Evolutionary conservation across 2,797 vertebrate genomes (phyloP).

Genomic region (Peromyscus eremicus): DNA sequence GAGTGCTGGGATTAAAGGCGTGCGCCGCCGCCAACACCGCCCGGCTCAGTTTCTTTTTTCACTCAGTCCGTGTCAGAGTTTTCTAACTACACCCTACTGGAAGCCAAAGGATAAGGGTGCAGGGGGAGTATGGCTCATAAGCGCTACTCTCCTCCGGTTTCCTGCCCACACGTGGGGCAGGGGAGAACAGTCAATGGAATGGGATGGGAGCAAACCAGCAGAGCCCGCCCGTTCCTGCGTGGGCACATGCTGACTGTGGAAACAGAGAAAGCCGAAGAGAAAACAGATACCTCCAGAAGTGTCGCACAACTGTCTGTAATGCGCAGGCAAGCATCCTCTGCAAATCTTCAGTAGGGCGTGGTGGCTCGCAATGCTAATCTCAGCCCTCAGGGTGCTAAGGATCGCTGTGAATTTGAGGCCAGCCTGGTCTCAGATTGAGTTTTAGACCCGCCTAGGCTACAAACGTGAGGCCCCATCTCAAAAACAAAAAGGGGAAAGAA

Average conservation of each 20-base stretch:
- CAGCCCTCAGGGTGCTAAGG: not conserved
- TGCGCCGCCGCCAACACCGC: no score
- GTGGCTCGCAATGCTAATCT: not conserved
- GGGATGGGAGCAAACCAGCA: not conserved
- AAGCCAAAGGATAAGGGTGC: not conserved
- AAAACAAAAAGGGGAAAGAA: not conserved
- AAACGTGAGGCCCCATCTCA: not conserved
- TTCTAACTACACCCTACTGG: not conserved
- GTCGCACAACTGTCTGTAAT: not conserved
- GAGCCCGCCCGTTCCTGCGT: not conserved
- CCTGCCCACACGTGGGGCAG: not conserved
- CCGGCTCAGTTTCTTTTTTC: not conserved
- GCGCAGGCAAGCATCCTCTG: not conserved
- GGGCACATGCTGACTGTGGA: not conserved
- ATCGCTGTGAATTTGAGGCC: not conserved
- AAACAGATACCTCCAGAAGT: not conserved
- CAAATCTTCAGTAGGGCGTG: not conserved
- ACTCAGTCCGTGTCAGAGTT: not conserved
- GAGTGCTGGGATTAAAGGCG: no score
- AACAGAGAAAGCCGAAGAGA: not conserved
- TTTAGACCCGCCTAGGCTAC: not conserved
- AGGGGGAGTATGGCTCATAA: not conserved
- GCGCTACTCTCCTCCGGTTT: not conserved
- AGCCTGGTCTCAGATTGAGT: not conserved
- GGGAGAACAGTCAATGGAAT: not conserved